Evolutionary conservation across 2,888 invertebrate species (phyloP).

Genomic region (Agrotis exclamationis): DNA sequence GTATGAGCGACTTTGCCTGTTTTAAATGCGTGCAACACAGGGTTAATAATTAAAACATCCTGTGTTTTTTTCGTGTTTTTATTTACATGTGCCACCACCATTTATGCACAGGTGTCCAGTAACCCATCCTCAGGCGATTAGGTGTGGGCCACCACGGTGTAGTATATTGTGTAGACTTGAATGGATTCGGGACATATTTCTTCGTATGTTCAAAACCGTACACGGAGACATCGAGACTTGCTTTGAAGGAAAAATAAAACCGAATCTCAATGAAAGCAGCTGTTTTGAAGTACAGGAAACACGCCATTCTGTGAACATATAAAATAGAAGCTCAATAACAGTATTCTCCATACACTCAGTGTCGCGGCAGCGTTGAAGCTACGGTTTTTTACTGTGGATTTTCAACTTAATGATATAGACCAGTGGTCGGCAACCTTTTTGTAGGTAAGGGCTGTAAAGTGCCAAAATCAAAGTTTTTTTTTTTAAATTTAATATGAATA

Average conservation of each 20-base stretch:
- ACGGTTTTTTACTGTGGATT: too few relatives aligned
- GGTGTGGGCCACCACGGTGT: constrained; percentile 16
- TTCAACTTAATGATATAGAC: too few relatives aligned
- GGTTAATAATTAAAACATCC: not conserved
- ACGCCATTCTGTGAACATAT: constrained; percentile 29
- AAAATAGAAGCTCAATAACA: not conserved
- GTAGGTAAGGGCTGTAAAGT: too few relatives aligned
- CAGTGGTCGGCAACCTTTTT: too few relatives aligned
- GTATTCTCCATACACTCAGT: too few relatives aligned
- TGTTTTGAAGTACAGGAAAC: constrained; percentile 27
- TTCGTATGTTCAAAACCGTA: not conserved
- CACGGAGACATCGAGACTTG: constrained; percentile 7
- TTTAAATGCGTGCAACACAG: too few relatives aligned
- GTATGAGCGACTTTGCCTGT: too few relatives aligned
- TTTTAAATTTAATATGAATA: too few relatives aligned
- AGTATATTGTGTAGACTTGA: constrained; percentile 6
- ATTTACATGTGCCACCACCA: constrained; percentile 42
- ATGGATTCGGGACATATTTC: constrained; percentile 10
- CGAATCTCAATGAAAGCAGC: constrained; percentile 21
- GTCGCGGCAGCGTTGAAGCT: too few relatives aligned
- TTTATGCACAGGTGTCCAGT: not conserved
- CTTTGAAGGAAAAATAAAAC: constrained; percentile 36
- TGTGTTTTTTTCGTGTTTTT: not conserved
- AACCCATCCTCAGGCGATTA: fast-evolving
- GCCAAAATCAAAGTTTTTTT: too few relatives aligned